phyloP scores from a whole-genome alignment of 2,888 invertebrate genomes.

The Drosophila helvetica region DNA sequence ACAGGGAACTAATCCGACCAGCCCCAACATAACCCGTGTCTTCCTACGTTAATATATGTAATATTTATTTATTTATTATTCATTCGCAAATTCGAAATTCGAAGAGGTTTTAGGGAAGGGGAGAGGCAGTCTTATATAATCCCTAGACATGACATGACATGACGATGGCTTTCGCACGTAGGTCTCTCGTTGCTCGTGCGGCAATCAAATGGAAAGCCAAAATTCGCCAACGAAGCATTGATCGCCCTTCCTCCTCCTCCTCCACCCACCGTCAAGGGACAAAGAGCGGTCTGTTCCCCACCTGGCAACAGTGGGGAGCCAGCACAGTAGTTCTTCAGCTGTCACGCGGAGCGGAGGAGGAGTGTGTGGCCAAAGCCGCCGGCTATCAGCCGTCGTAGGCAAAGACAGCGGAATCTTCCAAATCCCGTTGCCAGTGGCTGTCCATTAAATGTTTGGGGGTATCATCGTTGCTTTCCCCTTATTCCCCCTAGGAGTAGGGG shows the following conservation, averaged over 20 bases:
- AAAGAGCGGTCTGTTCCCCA: neutral
- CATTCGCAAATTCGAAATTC: conserved; percentile 8
- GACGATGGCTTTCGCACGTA: conserved; percentile 26
- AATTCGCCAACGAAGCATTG: conserved; percentile 28
- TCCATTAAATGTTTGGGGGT: conserved; percentile 18
- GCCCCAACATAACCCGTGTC: conserved; percentile 10
- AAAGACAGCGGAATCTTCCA: conserved; percentile 9
- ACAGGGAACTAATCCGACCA: conserved; percentile 22
- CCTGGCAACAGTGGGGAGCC: conserved; percentile 17
- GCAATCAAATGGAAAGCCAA: neutral
- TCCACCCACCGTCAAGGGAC: neutral
- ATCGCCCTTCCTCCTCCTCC: neutral
- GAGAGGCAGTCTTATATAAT: conserved; percentile 19
- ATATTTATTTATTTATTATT: conserved; percentile 31
- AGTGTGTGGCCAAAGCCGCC: neutral
- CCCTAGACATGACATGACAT: conserved; percentile 9
- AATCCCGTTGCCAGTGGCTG: conserved; percentile 13
- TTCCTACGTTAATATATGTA: neutral
- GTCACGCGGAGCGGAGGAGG: conserved; percentile 3
- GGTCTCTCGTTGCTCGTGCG: neutral
- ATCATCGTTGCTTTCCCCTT: neutral
- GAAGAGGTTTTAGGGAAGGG: too few relatives aligned
- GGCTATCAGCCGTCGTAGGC: conserved; percentile 30
- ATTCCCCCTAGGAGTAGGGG: too few relatives aligned
- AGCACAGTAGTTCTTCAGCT: neutral